Base-by-base conservation (phyloP, 30 jellyfish, hydroid and myxozoan genomes). In the Mastigias papua region DNA sequence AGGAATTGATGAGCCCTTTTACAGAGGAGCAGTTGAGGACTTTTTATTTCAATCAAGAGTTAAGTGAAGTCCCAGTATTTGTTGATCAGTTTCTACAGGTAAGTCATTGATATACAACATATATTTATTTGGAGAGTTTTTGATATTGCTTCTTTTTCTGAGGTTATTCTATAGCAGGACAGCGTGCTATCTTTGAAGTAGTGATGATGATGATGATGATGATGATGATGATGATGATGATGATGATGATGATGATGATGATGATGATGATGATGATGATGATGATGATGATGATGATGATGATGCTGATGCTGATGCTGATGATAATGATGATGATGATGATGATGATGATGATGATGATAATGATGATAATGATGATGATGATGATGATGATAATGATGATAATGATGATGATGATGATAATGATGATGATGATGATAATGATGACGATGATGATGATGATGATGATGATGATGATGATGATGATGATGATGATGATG, bases 81-180 rank as follows among this genome's bases (percentile, higher is more conserved):
- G 81, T 92, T 48, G 97, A 87, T 29, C 95, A 92, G 50, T 92
- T 92, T 74, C 63, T 92, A 42, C 86, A 92, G 98, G 98, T 86
- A 73, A 28, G 81, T 16, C 30, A 28, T 15, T 0, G 25, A 16
- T 16, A 46, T 46, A 6, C 30, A 19, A 10, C 32, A 42, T 0
- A 20, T 31, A 57, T n/a, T n/a, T n/a, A n/a, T n/a, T n/a, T n/a
- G n/a, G n/a, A n/a, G n/a, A n/a, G n/a, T n/a, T n/a, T n/a, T n/a
- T n/a, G n/a, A n/a, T n/a, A n/a, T n/a, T n/a, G n/a, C n/a, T n/a
- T n/a, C n/a, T n/a, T n/a, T n/a, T n/a, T n/a, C n/a, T n/a, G n/a
- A n/a, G n/a, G n/a, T n/a, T n/a, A n/a, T n/a, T n/a, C n/a, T n/a
- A n/a, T n/a, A n/a, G n/a, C n/a, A n/a, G n/a, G n/a, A n/a, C n/a